Evolutionary conservation across 64 coral and sea anemone genomes (phyloP), one percentile per base, ranked within the genome.

Genomic region (Montipora efflorescens): DNA sequence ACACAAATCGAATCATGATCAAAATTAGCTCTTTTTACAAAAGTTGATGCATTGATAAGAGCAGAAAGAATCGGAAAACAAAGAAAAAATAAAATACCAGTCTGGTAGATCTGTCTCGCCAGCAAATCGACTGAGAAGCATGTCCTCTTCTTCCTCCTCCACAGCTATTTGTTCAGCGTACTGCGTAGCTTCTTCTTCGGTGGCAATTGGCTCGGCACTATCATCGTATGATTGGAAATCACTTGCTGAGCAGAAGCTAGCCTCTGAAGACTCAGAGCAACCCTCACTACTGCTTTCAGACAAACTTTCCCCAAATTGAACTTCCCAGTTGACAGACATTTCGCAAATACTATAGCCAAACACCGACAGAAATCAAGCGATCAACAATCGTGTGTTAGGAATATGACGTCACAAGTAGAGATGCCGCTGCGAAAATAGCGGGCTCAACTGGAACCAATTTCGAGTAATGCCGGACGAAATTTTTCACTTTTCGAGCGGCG

Each of bases 201-300:
- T 82, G 11, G 79, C 79, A 59, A 82, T 59, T 7, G 79, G 79
- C 79, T 82, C 48, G 16, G 25, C 19, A 58, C 79, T 82, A 10
- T 82, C 49, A 18, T 82, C 51, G 52, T 82, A 82, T 62, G 25
- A 11, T 14, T 1, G 8, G 7, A 62, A 82, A 59, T 82, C 58
- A 13, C 45, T 59, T 14, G 51, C 79, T 11, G 79, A 77, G 7
- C 7, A 46, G 75, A 77, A 77, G 15, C 75, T 77, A 46, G 7
- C 75, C 75, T 74, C 70, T 74, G 70, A 74, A 23, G 70, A 20
- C 19, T 74, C 19, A 74, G 70, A 74, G 19, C 7, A 74, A 19
- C 23, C 18, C 19, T 74, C 70, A 8, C 19, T 22, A 25, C 23
- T 25, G 20, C 20, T 23, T 74, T 74, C 20, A 25, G 70, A 74